Percentiles rank a stretch among this genome's conserved stretches.
phyloP scores from a whole-genome alignment of 2,888 invertebrate species.

The Peribatodes rhomboidaria region DNA sequence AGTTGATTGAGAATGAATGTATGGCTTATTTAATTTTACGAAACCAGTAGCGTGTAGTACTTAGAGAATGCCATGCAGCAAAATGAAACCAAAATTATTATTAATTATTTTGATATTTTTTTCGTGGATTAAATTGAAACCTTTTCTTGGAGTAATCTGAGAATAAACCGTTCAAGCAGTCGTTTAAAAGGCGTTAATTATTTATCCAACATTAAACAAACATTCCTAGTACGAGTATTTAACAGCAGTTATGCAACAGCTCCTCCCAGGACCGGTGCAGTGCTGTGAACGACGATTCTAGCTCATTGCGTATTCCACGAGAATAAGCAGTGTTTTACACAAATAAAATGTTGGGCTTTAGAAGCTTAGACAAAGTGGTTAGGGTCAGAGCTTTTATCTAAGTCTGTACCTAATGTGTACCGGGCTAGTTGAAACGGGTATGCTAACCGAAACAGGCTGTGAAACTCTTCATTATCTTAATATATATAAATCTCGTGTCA shows the following conservation, averaged over 20 bases:
- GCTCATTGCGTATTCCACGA: constrained; percentile 59
- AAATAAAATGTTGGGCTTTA: constrained; percentile 26
- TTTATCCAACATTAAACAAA: background rate
- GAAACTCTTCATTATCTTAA: too few species aligned
- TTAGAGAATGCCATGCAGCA: too few species aligned
- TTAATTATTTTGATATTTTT: too few species aligned
- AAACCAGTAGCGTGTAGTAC: too few species aligned
- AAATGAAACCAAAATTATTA: too few species aligned
- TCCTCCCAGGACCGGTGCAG: constrained; percentile 4
- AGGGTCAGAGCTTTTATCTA: background rate
- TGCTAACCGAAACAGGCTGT: too few species aligned
- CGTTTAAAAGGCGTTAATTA: background rate
- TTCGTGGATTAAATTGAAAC: too few species aligned
- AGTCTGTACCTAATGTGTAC: background rate
- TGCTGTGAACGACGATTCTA: constrained; percentile 12
- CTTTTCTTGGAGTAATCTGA: too few species aligned
- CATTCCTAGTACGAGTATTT: constrained; percentile 10
- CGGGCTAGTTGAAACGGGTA: background rate
- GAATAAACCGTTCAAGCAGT: too few species aligned
- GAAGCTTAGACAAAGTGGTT: constrained; percentile 25
- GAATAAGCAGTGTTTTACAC: constrained; percentile 49
- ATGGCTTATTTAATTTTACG: too few species aligned
- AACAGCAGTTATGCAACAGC: constrained; percentile 24
- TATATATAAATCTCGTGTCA: too few species aligned
- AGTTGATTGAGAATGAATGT: too few species aligned